Evolutionary conservation across 2,113 vertebrate genomes (phyloP).

Genomic region (Labrus mixtus): DNA sequence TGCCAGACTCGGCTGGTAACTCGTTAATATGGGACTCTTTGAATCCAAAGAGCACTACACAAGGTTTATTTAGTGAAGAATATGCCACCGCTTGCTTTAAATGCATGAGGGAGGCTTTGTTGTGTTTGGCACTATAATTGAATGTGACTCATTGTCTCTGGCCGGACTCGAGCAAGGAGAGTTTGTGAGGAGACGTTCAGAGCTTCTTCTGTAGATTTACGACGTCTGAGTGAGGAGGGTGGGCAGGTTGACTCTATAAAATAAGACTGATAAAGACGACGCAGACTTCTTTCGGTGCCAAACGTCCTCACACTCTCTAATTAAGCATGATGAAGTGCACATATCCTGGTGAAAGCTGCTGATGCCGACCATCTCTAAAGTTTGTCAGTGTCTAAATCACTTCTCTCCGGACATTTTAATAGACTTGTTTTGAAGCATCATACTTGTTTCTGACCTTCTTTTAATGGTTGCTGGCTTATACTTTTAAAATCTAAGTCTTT

Average conservation of each 20-base stretch:
- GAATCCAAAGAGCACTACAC: no score
- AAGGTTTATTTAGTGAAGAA: no score
- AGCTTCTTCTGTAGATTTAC: constrained; percentile 25
- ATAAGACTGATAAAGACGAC: not conserved
- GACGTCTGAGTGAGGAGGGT: constrained; percentile 12
- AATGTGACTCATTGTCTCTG: constrained; percentile 14
- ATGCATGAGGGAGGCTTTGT: no score
- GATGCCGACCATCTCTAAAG: constrained; percentile 4
- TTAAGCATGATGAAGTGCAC: constrained; percentile 1
- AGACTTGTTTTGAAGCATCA: not conserved
- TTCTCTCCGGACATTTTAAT: not conserved
- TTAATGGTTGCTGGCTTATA: not conserved
- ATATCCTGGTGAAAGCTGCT: not conserved
- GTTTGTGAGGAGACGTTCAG: not conserved
- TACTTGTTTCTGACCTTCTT: not conserved
- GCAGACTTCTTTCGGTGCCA: not conserved
- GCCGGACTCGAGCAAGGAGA: constrained; percentile 1
- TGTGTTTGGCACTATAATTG: no score
- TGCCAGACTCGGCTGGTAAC: no score
- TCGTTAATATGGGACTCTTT: no score
- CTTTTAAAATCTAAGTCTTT: not conserved
- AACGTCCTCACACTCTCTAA: constrained; percentile 1
- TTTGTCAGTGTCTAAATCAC: not conserved
- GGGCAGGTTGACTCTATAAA: constrained; percentile 13
- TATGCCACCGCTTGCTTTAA: no score